Evolutionary conservation across 1,140 invertebrate species (phyloP).

Genomic region (Aethina tumida): DNA sequence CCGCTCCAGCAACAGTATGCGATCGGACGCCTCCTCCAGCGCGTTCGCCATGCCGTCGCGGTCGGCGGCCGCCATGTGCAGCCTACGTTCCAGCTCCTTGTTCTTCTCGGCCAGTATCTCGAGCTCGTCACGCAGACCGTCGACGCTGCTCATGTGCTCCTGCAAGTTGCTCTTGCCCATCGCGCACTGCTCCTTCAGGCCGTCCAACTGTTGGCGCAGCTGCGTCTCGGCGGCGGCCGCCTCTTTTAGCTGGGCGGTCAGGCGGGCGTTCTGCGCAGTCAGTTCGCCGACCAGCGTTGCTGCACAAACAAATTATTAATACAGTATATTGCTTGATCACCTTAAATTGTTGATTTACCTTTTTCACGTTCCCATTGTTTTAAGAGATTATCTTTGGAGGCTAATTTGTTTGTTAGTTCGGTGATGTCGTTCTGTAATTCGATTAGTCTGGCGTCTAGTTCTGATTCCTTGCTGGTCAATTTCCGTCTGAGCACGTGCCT

Average conservation of each 20-base stretch:
- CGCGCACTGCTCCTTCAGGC: conserved; percentile 73
- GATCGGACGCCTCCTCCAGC: conserved; percentile 81
- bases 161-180: conserved; percentile 53
- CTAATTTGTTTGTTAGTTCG: conserved; percentile 58
- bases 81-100: conserved; percentile 70
- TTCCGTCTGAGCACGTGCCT: conserved; percentile 76
- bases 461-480: conserved; percentile 72
- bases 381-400: conserved; percentile 49
- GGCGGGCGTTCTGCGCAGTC: conserved; percentile 79
- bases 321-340: conserved; percentile 43
- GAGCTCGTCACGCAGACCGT: conserved; percentile 80
- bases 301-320: conserved; percentile 39
- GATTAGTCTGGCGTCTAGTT: conserved; percentile 78
- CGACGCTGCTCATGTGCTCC: conserved; percentile 82
- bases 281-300: conserved; percentile 60
- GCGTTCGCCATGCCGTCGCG: conserved; percentile 65
- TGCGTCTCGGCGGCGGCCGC: conserved; percentile 58
- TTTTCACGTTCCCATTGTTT: conserved; percentile 71
- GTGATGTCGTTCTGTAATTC: conserved; percentile 82
- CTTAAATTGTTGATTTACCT: conserved; percentile 14
- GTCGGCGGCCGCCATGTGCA: conserved; percentile 62
- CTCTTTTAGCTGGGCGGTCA: conserved; percentile 76
- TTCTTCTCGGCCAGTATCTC: conserved; percentile 75
- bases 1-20: conserved; percentile 74
- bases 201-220: conserved; percentile 67